Evolutionary conservation across 2,888 invertebrate genomes (phyloP).

Genomic region (Cerceris rybyensis): DNA sequence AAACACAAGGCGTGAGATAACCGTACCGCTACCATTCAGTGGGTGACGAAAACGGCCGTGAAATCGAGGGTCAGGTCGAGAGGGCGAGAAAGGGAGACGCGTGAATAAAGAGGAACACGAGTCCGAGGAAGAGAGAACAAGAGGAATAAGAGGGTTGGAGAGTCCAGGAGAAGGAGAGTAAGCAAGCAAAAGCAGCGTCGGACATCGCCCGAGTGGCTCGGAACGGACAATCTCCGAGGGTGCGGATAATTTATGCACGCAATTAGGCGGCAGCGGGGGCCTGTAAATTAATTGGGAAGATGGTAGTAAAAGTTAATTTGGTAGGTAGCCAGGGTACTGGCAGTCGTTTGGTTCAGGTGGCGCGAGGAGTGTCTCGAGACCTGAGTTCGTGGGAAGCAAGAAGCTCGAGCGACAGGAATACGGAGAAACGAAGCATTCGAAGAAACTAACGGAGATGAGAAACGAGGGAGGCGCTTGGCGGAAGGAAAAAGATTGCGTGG

Average conservation of each 20-base stretch:
- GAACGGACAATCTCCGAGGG: constrained; percentile 67
- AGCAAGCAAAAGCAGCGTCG: constrained; percentile 32
- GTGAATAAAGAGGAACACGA: background rate
- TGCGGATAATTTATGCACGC: constrained; percentile 77
- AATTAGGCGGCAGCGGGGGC: constrained; percentile 74
- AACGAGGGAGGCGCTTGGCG: background rate
- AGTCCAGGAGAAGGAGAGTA: constrained; percentile 5
- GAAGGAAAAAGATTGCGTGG: background rate
- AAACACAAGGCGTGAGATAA: constrained; percentile 40
- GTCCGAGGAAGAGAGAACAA: background rate
- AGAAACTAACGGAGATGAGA: background rate
- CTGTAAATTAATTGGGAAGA: constrained; percentile 80
- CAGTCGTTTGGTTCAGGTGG: constrained; percentile 79
- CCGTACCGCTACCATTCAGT: background rate
- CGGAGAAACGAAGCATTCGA: background rate
- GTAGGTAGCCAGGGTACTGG: constrained; percentile 70
- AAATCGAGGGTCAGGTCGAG: constrained; percentile 24
- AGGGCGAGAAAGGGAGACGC: constrained; percentile 1
- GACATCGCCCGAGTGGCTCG: constrained; percentile 46
- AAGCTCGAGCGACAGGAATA: constrained; percentile 2
- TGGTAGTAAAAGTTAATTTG: constrained; percentile 80
- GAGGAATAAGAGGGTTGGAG: constrained; percentile 1
- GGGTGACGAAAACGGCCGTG: constrained; percentile 38
- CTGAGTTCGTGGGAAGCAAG: constrained; percentile 52
- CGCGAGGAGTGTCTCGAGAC: constrained; percentile 60